Base-by-base conservation (phyloP, 1,140 invertebrate species). In the Solen grandis region DNA sequence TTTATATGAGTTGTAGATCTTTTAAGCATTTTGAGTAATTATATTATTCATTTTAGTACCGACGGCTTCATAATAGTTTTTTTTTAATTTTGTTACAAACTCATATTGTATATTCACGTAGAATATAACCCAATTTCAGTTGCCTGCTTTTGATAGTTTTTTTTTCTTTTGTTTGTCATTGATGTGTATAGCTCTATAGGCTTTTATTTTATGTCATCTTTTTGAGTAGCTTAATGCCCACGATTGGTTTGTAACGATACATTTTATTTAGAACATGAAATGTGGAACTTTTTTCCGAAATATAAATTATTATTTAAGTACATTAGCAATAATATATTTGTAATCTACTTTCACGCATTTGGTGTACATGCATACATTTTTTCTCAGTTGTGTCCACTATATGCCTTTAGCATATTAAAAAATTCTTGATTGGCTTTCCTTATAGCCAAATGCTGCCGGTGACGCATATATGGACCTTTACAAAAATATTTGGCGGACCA, bases 391-490 rank as follows among this genome's bases (percentile, higher is more conserved):
- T n/a, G n/a, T n/a, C n/a, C n/a, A n/a, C n/a, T n/a, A n/a, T n/a
- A n/a, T n/a, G n/a, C n/a, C n/a, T n/a, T n/a, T n/a, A n/a, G n/a
- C n/a, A n/a, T n/a, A n/a, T n/a, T n/a, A n/a, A n/a, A n/a, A n/a
- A n/a, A n/a, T n/a, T n/a, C n/a, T n/a, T n/a, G n/a, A 59, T 41
- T 29, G n/a, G 41, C 27, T 27, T 60, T 50, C 35, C n/a, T 59
- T 60, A 8, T 36, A 83, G 81, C 75, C 76, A 22, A 85, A 82
- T 60, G 80, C 81, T 33, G 75, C 75, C 14, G 84, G 84, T n/a
- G 60, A 63, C 14, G 59, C 66, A 19, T 85, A 83, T 41, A 35
- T 69, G 50, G 69, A 80, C 27, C 70, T 83, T 2, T 59, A 70
- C 22, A 55, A 76, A 10, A 78, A 50, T 50, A 66, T 33, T 38